phyloP scores from a whole-genome alignment of 2,888 invertebrate species.

The Alviniconcha strummeri region DNA sequence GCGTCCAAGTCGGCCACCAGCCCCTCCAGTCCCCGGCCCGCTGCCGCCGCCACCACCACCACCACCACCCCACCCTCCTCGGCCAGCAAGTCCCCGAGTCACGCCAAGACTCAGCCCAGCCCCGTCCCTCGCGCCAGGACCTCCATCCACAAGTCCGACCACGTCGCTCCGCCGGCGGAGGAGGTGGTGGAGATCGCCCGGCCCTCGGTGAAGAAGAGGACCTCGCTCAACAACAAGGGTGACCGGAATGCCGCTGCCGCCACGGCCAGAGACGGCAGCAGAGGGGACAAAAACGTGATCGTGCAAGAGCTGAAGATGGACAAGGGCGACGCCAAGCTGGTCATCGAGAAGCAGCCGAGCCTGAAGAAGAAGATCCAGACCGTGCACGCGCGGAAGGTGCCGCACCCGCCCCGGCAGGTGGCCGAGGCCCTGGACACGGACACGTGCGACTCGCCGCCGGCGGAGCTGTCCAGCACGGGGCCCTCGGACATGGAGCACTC shows the following conservation, averaged over 20 bases:
- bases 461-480: slow-evolving; percentile 40
- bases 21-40: slow-evolving; percentile 37
- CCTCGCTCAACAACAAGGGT: background rate
- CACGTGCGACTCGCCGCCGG: slow-evolving; percentile 36
- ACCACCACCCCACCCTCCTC: slow-evolving; percentile 38
- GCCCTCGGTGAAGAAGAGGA: slow-evolving; percentile 38
- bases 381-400: slow-evolving; percentile 45
- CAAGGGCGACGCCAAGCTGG: slow-evolving; percentile 43
- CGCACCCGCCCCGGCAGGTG: slow-evolving; percentile 44
- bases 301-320: slow-evolving; percentile 42
- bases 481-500: slow-evolving; percentile 41
- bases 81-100: slow-evolving; percentile 39
- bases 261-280: background rate
- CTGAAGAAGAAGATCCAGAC: slow-evolving; percentile 45
- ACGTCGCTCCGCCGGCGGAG: slow-evolving; percentile 48
- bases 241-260: background rate
- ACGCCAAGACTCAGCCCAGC: slow-evolving; percentile 40
- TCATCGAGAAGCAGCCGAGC: slow-evolving; percentile 42
- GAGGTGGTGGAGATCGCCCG: slow-evolving; percentile 50
- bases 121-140: slow-evolving; percentile 46
- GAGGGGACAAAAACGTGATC: slow-evolving; percentile 35
- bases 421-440: slow-evolving; percentile 42
- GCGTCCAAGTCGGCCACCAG: slow-evolving; percentile 35
- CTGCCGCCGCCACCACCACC: slow-evolving; percentile 39
- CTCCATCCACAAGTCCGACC: slow-evolving; percentile 43